phyloP scores from a whole-genome alignment of 2,888 invertebrate species.

The Tryphoninae sp. region DNA sequence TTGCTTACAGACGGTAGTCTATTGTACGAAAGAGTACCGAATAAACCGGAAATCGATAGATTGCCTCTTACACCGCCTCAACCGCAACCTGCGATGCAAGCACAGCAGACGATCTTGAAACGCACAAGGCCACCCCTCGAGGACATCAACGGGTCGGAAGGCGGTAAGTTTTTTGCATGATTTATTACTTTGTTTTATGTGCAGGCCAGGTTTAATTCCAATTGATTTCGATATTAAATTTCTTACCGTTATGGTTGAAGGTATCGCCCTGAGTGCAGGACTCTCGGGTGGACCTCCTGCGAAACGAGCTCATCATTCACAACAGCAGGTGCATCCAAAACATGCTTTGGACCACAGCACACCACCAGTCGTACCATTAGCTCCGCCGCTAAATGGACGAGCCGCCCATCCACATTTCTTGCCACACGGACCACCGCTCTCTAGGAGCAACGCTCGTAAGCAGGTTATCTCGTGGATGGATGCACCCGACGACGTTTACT shows the following conservation, averaged over 20 bases:
- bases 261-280: conserved; percentile 77
- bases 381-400: conserved; percentile 78
- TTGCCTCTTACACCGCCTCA: conserved; percentile 82
- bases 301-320: conserved; percentile 84
- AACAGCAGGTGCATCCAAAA: conserved; percentile 75
- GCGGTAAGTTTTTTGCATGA: conserved; percentile 85
- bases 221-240: conserved; percentile 3
- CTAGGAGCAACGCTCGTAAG: conserved; percentile 89
- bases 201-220: not conserved
- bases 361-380: conserved; percentile 74
- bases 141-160: conserved; percentile 92
- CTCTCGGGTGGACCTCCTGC: conserved; percentile 85
- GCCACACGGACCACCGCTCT: conserved; percentile 85
- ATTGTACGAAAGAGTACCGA: conserved; percentile 92
- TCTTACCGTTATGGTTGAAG: conserved; percentile 68
- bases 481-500: conserved; percentile 98
- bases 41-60: conserved; percentile 89
- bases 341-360: conserved; percentile 75
- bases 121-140: conserved; percentile 90
- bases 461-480: conserved; percentile 99
- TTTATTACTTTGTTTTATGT: not conserved
- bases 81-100: conserved; percentile 77
- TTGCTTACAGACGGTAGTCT: conserved; percentile 89
- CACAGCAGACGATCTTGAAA: conserved; percentile 86
- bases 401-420: conserved; percentile 77